These are phyloP conservation scores for Thelaira solivaga DNA, from an alignment of 2,888 invertebrate genomes.

Conservation along the genomic window DNA sequence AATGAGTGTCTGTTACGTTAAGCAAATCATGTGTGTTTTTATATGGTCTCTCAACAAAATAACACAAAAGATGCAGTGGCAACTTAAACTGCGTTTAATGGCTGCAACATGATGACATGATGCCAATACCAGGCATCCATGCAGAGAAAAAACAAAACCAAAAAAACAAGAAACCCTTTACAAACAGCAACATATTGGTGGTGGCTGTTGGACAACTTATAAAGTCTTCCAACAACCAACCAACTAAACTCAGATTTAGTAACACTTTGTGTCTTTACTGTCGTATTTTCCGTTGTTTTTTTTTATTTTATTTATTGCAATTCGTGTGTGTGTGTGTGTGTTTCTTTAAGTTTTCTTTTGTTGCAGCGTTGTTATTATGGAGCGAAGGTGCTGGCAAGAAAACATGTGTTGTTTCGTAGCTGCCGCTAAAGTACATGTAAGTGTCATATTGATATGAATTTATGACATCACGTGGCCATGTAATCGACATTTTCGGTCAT, in stretches of 20 bases:
- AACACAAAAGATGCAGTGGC: slow-evolving; percentile 55
- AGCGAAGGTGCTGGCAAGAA: slow-evolving; percentile 59
- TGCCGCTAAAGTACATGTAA: slow-evolving; percentile 72
- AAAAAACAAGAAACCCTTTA: neutral
- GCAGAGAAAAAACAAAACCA: neutral
- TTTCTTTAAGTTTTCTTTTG: neutral
- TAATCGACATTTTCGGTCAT: slow-evolving; percentile 58
- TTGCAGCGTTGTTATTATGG: neutral
- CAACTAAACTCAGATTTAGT: slow-evolving; percentile 10
- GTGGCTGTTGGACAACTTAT: slow-evolving; percentile 33
- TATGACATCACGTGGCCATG: slow-evolving; percentile 73
- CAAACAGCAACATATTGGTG: slow-evolving; percentile 22
- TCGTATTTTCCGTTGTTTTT: neutral
- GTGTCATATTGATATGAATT: slow-evolving; percentile 76
- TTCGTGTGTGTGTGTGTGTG: no score
- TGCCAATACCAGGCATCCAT: slow-evolving; percentile 29
- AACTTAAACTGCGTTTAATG: slow-evolving; percentile 57
- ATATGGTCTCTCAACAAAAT: slow-evolving; percentile 13
- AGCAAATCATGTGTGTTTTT: slow-evolving; percentile 13
- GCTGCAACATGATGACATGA: slow-evolving; percentile 59
- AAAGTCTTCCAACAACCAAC: slow-evolving; percentile 4
- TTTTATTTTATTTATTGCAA: neutral
- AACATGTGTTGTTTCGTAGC: slow-evolving; percentile 64
- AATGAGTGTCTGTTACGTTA: neutral
- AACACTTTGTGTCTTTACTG: slow-evolving; percentile 31